Base-by-base conservation (phyloP, 30 jellyfish, hydroid and myxozoan genomes). In the Hydractinia echinata region DNA sequence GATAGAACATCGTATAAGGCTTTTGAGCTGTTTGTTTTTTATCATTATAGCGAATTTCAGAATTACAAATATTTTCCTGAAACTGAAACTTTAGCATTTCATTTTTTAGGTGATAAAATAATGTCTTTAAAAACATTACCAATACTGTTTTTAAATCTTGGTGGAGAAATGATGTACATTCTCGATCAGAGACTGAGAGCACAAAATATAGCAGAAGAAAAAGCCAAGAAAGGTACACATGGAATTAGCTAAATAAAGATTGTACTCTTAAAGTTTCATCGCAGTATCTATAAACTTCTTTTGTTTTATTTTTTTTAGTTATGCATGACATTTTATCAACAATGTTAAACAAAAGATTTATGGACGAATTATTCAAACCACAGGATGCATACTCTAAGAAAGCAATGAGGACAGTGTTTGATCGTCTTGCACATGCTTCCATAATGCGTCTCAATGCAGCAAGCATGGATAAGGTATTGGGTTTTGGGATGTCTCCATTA, bases 371-470 rank as follows among this genome's bases (percentile, higher is more conserved):
- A 6, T 93, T 93, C 83, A 93, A 93, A 79, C 96, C 99, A 7
- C 99, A 93, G 84, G 99, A 93, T 82, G 96, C 99, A 5, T 93
- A 93, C 83, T 87, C 99, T 48, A 87, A 85, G 86, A 84, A 88
- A 71, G 99, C 99, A 13, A 93, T 93, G 99, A 66, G 99, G 61
- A 93, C 99, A 0, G 99, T 93, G 5, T 93, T 93, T 87, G 99
- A 93, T 72, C 96, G 96, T 50, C 95, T 93, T 48, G 99, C 99
- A 1, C 99, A 93, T 88, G 96, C 99, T 8, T 93, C 99, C 18
- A 93, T 93, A 66, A 93, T 93, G 99, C 77, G 99, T 64, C 90
- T 93, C 5, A 93, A 93, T 74, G 86, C 99, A 60, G 99, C 99
- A 53, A 93, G 99, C 73, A 93, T 93, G 99, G 99, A 93, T 72